These are phyloP conservation scores for Zelleria hepariella DNA, from an alignment of 2,888 invertebrate species.

Conservation along the genomic window DNA sequence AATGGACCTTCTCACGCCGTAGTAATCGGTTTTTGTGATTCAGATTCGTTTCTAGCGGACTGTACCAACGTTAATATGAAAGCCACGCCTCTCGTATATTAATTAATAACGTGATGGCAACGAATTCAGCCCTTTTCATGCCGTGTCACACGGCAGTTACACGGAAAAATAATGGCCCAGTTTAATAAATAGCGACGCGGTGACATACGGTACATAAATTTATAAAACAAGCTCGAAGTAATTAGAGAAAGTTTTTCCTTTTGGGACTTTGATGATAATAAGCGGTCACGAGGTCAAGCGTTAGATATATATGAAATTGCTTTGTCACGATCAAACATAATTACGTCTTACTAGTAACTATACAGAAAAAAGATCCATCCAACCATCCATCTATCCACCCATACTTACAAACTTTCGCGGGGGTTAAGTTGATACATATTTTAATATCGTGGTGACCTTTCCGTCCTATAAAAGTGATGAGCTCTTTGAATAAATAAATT, in stretches of 20 bases:
- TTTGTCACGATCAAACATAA: too few relatives aligned
- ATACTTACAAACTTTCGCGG: too few relatives aligned
- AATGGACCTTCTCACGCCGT: not conserved
- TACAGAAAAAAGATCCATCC: too few relatives aligned
- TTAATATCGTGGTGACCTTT: too few relatives aligned
- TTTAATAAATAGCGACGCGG: conserved; percentile 5
- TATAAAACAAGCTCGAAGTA: not conserved
- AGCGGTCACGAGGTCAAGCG: too few relatives aligned
- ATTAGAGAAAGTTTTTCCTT: not conserved
- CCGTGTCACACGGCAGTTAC: conserved; percentile 12
- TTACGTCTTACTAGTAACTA: too few relatives aligned
- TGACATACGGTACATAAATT: not conserved
- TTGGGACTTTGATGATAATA: too few relatives aligned
- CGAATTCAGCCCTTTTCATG: conserved; percentile 28
- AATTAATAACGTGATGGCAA: conserved; percentile 65
- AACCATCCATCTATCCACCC: too few relatives aligned
- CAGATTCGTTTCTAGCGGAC: not conserved
- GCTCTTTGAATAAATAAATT: not conserved
- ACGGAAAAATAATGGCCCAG: conserved; percentile 7
- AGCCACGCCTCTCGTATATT: conserved; percentile 44
- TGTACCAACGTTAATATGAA: not conserved
- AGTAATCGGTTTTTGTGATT: not conserved
- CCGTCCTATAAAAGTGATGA: not conserved
- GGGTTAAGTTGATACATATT: too few relatives aligned
- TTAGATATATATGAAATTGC: too few relatives aligned